Conservation (phyloP, 2,888 invertebrate genomes). For the Erebia aethiops region DNA sequence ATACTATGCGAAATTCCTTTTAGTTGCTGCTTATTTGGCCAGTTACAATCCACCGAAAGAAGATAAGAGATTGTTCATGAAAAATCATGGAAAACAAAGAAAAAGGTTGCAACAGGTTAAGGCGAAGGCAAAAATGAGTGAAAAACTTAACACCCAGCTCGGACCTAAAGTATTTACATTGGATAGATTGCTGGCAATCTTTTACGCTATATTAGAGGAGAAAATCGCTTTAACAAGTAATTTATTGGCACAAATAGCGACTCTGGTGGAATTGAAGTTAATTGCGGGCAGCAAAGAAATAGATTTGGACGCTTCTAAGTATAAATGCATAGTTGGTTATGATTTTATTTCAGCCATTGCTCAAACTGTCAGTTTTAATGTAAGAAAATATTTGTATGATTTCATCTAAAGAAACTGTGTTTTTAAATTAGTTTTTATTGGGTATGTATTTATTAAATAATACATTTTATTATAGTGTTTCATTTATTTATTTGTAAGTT, state of each 20-base stretch:
- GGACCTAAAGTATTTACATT: conserved; percentile 93
- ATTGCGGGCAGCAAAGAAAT: conserved; percentile 88
- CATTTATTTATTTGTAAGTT: neutral
- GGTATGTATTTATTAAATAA: conserved; percentile 26
- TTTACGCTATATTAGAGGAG: conserved; percentile 93
- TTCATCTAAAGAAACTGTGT: conserved; percentile 66
- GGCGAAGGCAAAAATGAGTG: conserved; percentile 81
- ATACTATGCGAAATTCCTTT: conserved; percentile 93
- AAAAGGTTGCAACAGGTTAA: conserved; percentile 85
- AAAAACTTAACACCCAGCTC: conserved; percentile 85
- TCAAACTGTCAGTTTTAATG: conserved; percentile 89
- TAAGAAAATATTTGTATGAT: conserved; percentile 90
- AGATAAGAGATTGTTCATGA: conserved; percentile 93
- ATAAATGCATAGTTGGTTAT: conserved; percentile 92
- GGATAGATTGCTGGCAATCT: conserved; percentile 92
- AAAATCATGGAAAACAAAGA: conserved; percentile 88
- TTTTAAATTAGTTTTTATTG: conserved; percentile 10
- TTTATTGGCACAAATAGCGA: conserved; percentile 93
- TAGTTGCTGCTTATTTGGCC: conserved; percentile 95
- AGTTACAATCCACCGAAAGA: conserved; percentile 95
- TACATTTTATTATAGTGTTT: neutral
- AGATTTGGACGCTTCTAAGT: conserved; percentile 90
- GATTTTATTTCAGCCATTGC: conserved; percentile 91
- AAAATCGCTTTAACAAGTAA: conserved; percentile 93
- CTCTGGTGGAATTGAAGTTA: conserved; percentile 92